Percentiles rank a stretch among this genome's conserved stretches.
These are phyloP conservation scores for Dryadula phaetusa DNA, from an alignment of 2,888 invertebrate species.

Conservation along the genomic window DNA sequence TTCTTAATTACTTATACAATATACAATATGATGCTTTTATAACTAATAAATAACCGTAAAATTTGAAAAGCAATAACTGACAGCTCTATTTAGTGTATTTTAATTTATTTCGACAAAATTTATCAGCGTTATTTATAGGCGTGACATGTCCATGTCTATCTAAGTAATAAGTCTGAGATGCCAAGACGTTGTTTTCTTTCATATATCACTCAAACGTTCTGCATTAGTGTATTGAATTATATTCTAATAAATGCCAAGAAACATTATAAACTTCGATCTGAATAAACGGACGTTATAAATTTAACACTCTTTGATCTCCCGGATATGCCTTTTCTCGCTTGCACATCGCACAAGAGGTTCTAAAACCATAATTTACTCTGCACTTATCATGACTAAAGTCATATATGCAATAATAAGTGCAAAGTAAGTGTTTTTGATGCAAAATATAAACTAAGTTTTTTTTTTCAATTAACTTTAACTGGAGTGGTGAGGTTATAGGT, in stretches of 20 bases:
- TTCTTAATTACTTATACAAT: not conserved
- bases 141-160: slow-evolving; percentile 38
- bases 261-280: slow-evolving; percentile 37
- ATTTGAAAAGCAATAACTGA: not conserved
- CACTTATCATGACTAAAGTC: no score
- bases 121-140: slow-evolving; percentile 36
- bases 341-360: slow-evolving; percentile 20
- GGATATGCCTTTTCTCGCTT: slow-evolving; percentile 34
- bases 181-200: slow-evolving; percentile 47
- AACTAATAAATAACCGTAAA: not conserved
- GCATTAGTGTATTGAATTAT: slow-evolving; percentile 43
- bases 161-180: slow-evolving; percentile 40
- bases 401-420: no score
- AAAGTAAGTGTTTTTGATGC: not conserved
- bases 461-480: not conserved
- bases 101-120: slow-evolving; percentile 26
- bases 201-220: slow-evolving; percentile 37
- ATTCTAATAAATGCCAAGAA: slow-evolving; percentile 44
- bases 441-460: not conserved
- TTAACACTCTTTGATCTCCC: slow-evolving; percentile 42
- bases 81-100: slow-evolving; percentile 2
- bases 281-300: slow-evolving; percentile 38
- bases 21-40: not conserved
- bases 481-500: not conserved
- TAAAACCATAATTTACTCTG: slow-evolving; percentile 7